phyloP scores from a whole-genome alignment of 2,888 invertebrate species.

The Callinectes sapidus region DNA sequence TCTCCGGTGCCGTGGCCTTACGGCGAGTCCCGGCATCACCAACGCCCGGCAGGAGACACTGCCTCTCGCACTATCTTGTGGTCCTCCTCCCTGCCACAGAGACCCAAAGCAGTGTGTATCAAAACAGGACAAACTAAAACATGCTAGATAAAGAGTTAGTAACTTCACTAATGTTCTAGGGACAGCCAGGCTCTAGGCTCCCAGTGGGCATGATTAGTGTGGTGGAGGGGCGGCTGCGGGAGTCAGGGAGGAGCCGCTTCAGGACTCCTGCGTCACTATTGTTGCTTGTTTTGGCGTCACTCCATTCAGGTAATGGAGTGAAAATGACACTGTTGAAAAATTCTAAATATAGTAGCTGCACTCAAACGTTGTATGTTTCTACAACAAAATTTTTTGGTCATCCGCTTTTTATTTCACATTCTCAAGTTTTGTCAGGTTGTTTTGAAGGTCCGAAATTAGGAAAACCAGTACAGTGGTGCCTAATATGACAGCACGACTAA shows the following conservation, averaged over 20 bases:
- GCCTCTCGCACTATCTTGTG: neutral
- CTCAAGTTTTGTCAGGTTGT: neutral
- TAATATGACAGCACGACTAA: neutral
- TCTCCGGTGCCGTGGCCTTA: neutral
- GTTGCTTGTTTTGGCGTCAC: neutral
- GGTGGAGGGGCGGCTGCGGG: neutral
- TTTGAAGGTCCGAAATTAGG: neutral
- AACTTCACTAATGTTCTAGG: neutral
- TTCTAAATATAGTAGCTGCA: constrained; percentile 10
- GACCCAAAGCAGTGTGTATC: constrained; percentile 32
- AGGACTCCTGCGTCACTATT: neutral
- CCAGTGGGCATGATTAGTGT: constrained; percentile 9
- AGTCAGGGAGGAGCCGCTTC: constrained; percentile 2
- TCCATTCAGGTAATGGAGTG: neutral
- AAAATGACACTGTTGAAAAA: neutral
- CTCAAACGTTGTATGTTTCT: neutral
- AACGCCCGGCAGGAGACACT: neutral
- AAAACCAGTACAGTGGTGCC: neutral
- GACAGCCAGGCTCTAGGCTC: neutral
- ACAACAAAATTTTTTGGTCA: constrained; percentile 11
- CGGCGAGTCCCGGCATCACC: neutral
- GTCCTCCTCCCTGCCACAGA: neutral
- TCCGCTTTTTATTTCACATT: neutral
- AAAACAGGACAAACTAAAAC: constrained; percentile 14
- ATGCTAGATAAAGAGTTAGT: constrained; percentile 27